Percentiles rank a stretch among this genome's conserved stretches.
Evolutionary conservation across 2,113 vertebrate genomes (phyloP).

Genomic region (Rhodinocichla rosea): DNA sequence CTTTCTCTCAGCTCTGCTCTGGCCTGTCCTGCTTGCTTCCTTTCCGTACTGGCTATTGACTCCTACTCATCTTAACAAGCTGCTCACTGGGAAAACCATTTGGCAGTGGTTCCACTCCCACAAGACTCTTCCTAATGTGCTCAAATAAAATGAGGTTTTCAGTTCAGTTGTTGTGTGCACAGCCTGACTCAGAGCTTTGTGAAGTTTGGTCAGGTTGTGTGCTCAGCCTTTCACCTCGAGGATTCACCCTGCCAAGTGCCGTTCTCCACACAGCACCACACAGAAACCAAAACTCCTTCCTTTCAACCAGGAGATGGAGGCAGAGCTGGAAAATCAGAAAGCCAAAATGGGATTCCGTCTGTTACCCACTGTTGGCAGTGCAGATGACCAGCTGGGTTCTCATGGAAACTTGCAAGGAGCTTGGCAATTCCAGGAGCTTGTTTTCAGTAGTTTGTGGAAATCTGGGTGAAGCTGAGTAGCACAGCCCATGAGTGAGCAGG

Average conservation of each 20-base stretch:
- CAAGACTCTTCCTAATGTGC: not conserved
- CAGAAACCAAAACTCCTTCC: not conserved
- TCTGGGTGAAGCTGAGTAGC: not conserved
- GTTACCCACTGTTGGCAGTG: not conserved
- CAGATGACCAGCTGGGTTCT: not conserved
- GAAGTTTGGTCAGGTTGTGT: not conserved
- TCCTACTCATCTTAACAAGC: not conserved
- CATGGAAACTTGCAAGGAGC: not conserved
- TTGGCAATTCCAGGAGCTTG: not conserved
- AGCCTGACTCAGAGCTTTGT: not conserved
- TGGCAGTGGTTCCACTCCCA: not conserved
- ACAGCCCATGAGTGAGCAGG: not conserved
- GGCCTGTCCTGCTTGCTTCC: not conserved
- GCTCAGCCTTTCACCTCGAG: accelerated
- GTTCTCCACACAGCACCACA: not conserved
- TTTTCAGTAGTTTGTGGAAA: not conserved
- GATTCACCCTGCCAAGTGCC: not conserved
- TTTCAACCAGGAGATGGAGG: not conserved
- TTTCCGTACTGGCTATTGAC: not conserved
- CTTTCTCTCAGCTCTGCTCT: conserved; percentile 21
- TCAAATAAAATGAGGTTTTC: not conserved
- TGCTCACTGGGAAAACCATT: not conserved
- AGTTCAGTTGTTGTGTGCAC: not conserved
- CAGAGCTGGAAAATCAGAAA: conserved; percentile 18
- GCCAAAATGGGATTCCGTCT: not conserved